phyloP scores from a whole-genome alignment of 2,797 vertebrate species.

The Ctenosaura bakeri region DNA sequence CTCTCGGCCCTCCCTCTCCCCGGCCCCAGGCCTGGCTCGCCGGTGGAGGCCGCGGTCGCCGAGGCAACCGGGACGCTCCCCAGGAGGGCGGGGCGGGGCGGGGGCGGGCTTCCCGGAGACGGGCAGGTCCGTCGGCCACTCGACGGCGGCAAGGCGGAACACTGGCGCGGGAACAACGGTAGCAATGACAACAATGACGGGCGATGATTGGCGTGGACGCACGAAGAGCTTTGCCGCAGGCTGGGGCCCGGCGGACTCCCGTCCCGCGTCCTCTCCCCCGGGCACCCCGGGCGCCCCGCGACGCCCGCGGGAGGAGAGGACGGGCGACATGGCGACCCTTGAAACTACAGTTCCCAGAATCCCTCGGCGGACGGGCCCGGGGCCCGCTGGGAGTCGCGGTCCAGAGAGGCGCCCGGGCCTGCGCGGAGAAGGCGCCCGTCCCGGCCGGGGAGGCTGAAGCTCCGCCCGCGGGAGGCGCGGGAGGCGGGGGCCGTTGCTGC shows the following conservation, averaged over 20 bases:
- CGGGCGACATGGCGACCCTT: no score
- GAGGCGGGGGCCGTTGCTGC: neutral
- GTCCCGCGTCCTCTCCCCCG: no score
- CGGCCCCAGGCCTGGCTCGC: neutral
- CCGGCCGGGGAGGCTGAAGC: no score
- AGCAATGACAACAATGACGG: no score
- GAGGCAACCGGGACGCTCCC: neutral
- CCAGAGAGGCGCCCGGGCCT: neutral
- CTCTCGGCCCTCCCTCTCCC: no score
- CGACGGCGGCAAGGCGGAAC: neutral
- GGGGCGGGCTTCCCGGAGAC: neutral
- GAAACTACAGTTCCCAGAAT: neutral
- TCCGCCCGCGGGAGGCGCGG: neutral
- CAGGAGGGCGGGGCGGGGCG: neutral
- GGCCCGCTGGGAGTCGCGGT: neutral
- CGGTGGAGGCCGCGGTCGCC: neutral
- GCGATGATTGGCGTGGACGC: no score
- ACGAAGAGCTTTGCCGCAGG: no score
- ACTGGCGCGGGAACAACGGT: no score
- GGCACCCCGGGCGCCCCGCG: no score
- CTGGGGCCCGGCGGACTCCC: no score
- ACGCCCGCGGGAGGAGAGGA: no score
- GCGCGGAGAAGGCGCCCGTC: neutral
- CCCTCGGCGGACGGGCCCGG: neutral
- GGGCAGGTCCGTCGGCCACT: neutral